phyloP scores from a whole-genome alignment of 2,888 invertebrate genomes.

The Lycocerus yunnanus region DNA sequence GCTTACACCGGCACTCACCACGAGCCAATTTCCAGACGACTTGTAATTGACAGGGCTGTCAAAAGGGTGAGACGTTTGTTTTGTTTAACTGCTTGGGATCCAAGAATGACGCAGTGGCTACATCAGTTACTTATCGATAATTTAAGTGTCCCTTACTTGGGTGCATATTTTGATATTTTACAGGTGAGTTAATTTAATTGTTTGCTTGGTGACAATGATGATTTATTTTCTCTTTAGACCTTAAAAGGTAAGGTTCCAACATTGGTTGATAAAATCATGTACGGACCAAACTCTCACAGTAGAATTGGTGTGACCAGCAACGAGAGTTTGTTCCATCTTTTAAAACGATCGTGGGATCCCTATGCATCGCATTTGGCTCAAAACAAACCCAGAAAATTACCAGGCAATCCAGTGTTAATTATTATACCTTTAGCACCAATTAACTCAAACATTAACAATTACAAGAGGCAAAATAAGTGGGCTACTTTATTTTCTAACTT shows the following conservation, averaged over 20 bases:
- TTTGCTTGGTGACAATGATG: not conserved
- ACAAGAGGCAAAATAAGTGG: conserved; percentile 71
- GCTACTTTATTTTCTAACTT: conserved; percentile 68
- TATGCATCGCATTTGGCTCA: conserved; percentile 61
- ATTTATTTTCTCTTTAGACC: conserved; percentile 51
- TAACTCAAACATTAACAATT: conserved; percentile 52
- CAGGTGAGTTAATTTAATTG: conserved; percentile 59
- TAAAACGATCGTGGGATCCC: conserved; percentile 79
- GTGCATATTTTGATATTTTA: conserved; percentile 76
- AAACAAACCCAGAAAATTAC: conserved; percentile 71
- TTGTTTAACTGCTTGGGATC: conserved; percentile 74
- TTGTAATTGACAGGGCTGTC: conserved; percentile 72
- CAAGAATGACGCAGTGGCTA: conserved; percentile 75
- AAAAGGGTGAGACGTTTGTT: conserved; percentile 69
- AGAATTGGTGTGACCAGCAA: conserved; percentile 59
- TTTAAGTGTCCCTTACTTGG: conserved; percentile 67
- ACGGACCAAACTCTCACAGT: conserved; percentile 58
- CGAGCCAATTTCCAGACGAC: conserved; percentile 71
- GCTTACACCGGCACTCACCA: conserved; percentile 63
- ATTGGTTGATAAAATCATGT: conserved; percentile 75
- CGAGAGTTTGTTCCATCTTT: conserved; percentile 67
- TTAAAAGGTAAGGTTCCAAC: conserved; percentile 70
- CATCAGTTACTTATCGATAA: conserved; percentile 72
- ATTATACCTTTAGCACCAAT: conserved; percentile 64
- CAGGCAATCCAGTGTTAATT: conserved; percentile 70